These are phyloP conservation scores for Canis aureus DNA, from an alignment of 2,113 vertebrate species.

Conservation along the genomic window DNA sequence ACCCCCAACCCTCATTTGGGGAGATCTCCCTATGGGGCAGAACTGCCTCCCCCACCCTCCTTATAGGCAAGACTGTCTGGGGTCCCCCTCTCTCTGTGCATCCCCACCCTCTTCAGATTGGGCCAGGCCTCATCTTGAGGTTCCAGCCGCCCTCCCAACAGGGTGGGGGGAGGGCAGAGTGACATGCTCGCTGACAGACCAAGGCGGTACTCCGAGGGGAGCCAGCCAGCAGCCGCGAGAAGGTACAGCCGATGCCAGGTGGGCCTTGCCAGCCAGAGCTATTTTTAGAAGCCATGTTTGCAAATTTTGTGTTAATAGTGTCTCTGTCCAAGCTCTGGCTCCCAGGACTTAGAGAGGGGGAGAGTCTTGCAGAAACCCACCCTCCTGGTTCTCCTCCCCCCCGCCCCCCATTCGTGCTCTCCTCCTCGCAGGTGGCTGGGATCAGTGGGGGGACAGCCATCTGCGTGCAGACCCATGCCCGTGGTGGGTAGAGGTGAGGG, in stretches of 20 bases:
- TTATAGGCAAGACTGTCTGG: neutral
- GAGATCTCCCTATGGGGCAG: neutral
- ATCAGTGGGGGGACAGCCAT: neutral
- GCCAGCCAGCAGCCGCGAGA: slow-evolving; percentile 70
- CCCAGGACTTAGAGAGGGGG: slow-evolving; percentile 50
- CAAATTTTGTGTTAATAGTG: slow-evolving; percentile 82
- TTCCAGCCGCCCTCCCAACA: neutral
- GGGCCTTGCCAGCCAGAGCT: slow-evolving; percentile 77
- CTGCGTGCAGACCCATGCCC: neutral
- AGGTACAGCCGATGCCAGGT: slow-evolving; percentile 80
- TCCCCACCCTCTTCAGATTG: neutral
- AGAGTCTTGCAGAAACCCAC: slow-evolving; percentile 3
- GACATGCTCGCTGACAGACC: slow-evolving; percentile 79
- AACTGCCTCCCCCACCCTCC: neutral
- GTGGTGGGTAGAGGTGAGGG: no score
- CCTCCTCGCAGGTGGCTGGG: slow-evolving; percentile 75
- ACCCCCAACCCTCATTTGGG: neutral
- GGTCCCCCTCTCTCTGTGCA: neutral
- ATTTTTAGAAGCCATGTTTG: slow-evolving; percentile 84
- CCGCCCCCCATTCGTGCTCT: neutral
- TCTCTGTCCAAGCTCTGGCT: slow-evolving; percentile 81
- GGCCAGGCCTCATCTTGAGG: slow-evolving; percentile 9
- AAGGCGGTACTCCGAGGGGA: slow-evolving; percentile 41
- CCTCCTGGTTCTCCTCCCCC: neutral
- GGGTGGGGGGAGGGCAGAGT: slow-evolving; percentile 42